Evolutionary conservation across 1,140 invertebrate species (phyloP).

Genomic region (Eurosta solidaginis): DNA sequence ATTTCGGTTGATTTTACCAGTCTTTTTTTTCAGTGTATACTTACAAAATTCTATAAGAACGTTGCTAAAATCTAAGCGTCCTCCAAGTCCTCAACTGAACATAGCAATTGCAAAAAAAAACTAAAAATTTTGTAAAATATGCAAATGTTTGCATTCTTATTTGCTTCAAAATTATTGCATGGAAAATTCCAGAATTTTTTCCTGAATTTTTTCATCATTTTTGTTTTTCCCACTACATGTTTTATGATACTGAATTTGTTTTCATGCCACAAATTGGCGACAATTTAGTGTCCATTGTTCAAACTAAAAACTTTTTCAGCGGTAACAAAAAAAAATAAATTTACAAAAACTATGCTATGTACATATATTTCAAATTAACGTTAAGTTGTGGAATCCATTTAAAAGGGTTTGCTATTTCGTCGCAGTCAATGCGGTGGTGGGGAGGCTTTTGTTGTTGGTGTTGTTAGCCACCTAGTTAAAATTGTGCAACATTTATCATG

Average conservation of each 20-base stretch:
- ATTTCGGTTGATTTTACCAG: too few species aligned
- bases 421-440: background rate
- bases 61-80: too few species aligned
- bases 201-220: background rate
- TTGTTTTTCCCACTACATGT: background rate
- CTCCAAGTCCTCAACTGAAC: too few species aligned
- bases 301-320: background rate
- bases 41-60: too few species aligned
- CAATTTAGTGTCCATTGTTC: conserved; percentile 6
- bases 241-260: background rate
- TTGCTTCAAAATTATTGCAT: too few species aligned
- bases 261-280: conserved; percentile 9
- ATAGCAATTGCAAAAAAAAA: too few species aligned
- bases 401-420: background rate
- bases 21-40: too few species aligned
- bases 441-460: background rate
- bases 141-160: background rate
- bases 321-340: background rate
- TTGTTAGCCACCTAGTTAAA: background rate
- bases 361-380: background rate
- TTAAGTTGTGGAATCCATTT: background rate
- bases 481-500: conserved; percentile 18
- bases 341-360: too few species aligned
- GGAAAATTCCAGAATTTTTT: too few species aligned
- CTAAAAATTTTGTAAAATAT: background rate